phyloP scores from a whole-genome alignment of 2,888 invertebrate genomes.

The Abrostola tripartita region DNA sequence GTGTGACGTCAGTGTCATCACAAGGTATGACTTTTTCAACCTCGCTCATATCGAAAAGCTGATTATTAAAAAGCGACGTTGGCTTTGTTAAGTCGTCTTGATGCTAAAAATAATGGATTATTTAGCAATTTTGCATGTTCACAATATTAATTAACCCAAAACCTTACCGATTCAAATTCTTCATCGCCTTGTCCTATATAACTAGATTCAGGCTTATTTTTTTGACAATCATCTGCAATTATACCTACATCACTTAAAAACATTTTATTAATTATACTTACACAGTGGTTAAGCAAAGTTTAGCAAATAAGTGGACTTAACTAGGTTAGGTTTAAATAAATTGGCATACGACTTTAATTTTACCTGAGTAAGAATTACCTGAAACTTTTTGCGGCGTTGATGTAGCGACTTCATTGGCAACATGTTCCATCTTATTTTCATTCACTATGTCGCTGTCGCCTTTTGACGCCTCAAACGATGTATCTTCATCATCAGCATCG shows the following conservation, averaged over 20 bases:
- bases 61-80: slow-evolving; percentile 77
- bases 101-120: slow-evolving; percentile 54
- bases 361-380: slow-evolving; percentile 58
- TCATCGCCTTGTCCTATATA: slow-evolving; percentile 83
- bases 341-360: slow-evolving; percentile 35
- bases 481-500: slow-evolving; percentile 60
- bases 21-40: slow-evolving; percentile 65
- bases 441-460: slow-evolving; percentile 59
- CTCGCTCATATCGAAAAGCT: slow-evolving; percentile 81
- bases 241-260: neutral
- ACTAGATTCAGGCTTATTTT: slow-evolving; percentile 58
- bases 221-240: slow-evolving; percentile 59
- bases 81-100: slow-evolving; percentile 69
- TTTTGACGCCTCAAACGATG: slow-evolving; percentile 61
- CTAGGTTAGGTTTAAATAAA: slow-evolving; percentile 16
- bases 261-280: too few relatives aligned
- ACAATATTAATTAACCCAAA: slow-evolving; percentile 7
- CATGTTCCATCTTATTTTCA: slow-evolving; percentile 64
- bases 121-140: neutral
- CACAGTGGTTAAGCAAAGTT: too few relatives aligned
- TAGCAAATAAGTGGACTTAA: too few relatives aligned
- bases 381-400: slow-evolving; percentile 78
- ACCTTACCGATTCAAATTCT: slow-evolving; percentile 70
- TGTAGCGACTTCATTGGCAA: slow-evolving; percentile 69
- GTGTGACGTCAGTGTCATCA: slow-evolving; percentile 58